Evolutionary conservation across 2,113 vertebrate genomes (phyloP).

Genomic region (Eubucco bourcierii): DNA sequence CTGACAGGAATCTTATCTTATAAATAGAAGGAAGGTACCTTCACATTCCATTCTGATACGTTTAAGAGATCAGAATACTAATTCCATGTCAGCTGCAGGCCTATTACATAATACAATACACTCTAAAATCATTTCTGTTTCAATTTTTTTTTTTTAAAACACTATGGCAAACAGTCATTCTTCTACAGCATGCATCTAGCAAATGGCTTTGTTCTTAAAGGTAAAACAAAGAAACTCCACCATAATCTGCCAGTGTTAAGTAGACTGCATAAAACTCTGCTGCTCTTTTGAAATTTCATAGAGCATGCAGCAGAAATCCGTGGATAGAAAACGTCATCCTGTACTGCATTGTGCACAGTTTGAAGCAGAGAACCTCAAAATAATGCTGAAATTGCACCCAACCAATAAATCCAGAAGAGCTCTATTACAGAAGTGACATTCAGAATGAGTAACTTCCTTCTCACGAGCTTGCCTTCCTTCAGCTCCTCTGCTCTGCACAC

Average conservation of each 20-base stretch:
- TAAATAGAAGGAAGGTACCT: slow-evolving; percentile 68
- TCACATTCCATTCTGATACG: slow-evolving; percentile 61
- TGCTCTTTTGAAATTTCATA: background rate
- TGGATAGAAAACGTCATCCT: background rate
- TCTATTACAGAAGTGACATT: background rate
- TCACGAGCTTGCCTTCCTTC: background rate
- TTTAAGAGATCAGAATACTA: slow-evolving; percentile 73
- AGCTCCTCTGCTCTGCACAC: background rate
- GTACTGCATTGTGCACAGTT: background rate
- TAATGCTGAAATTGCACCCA: background rate
- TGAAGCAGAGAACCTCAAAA: background rate
- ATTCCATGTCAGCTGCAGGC: slow-evolving; percentile 56
- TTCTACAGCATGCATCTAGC: background rate
- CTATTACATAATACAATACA: slow-evolving; percentile 55
- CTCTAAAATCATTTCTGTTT: background rate
- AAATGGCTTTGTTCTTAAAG: background rate
- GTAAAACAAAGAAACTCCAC: background rate
- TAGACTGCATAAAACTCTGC: background rate
- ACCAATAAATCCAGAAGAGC: background rate
- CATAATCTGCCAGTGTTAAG: background rate
- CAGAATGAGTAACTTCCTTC: background rate
- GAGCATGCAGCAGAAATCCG: background rate
- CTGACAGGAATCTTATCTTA: slow-evolving; percentile 68
- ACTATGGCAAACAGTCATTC: background rate
- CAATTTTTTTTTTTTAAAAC: background rate